Conservation (phyloP, 2,888 invertebrate genomes). For the Sarcophaga variegata region DNA sequence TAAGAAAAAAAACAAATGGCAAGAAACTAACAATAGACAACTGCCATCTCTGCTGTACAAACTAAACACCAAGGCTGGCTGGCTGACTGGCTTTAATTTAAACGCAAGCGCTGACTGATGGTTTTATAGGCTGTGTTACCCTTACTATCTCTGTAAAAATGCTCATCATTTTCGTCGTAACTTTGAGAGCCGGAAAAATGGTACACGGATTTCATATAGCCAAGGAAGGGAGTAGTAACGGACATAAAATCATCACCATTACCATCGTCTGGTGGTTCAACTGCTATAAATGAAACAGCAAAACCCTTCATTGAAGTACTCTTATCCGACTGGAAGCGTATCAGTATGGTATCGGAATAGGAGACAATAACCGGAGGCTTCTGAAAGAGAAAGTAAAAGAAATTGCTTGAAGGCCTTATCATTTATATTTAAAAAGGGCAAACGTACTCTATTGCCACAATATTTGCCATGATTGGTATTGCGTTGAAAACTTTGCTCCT, state of each 20-base stretch:
- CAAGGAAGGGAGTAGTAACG: conserved; percentile 81
- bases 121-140: conserved; percentile 24
- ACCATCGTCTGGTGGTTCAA: conserved; percentile 84
- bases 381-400: conserved; percentile 82
- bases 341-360: conserved; percentile 91
- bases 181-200: conserved; percentile 70
- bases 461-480: conserved; percentile 88
- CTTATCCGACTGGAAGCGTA: conserved; percentile 95
- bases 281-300: conserved; percentile 91
- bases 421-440: background rate
- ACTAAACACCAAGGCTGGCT: background rate
- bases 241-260: conserved; percentile 77
- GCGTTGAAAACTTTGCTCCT: conserved; percentile 85
- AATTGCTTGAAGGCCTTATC: background rate
- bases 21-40: background rate
- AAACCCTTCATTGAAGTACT: conserved; percentile 95
- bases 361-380: conserved; percentile 94
- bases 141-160: conserved; percentile 9
- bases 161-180: conserved; percentile 59
- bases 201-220: conserved; percentile 80
- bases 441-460: conserved; percentile 91
- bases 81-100: background rate
- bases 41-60: background rate
- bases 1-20: background rate
- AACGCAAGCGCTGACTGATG: conserved; percentile 37